Percentiles rank a stretch among this genome's conserved stretches.
Conservation (phyloP, 2,113 vertebrate species). For the Muntiacus muntjak region DNA sequence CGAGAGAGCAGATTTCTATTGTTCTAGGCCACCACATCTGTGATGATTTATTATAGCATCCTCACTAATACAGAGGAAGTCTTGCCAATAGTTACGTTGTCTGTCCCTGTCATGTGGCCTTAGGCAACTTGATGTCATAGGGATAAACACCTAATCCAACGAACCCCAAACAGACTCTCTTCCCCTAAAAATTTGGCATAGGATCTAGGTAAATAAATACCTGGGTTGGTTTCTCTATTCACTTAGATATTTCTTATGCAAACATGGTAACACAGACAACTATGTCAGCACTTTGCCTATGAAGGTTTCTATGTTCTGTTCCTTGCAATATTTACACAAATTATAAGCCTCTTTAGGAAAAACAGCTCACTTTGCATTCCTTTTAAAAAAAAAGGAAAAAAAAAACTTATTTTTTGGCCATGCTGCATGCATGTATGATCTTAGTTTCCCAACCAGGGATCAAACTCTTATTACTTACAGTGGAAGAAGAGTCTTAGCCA, state of each 20-base stretch:
- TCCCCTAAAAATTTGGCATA: neutral
- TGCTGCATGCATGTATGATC: neutral
- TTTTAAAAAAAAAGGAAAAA: neutral
- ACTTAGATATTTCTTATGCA: neutral
- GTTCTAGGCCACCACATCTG: neutral
- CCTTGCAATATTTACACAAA: neutral
- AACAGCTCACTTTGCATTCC: neutral
- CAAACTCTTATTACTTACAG: rapidly evolving
- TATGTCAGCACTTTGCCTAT: neutral
- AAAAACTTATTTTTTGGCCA: neutral
- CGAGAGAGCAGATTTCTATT: neutral
- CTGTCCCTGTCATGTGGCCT: neutral
- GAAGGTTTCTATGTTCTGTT: neutral
- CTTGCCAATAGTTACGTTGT: neutral
- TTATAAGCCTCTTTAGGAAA: neutral
- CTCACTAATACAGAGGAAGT: neutral
- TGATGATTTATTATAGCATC: neutral
- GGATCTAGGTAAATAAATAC: neutral
- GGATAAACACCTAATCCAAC: neutral
- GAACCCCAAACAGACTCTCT: neutral
- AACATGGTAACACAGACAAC: neutral
- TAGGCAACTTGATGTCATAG: neutral
- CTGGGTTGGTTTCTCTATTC: neutral
- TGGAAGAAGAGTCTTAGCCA: neutral
- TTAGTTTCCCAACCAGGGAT: neutral